Evolutionary conservation across 2,113 vertebrate species (phyloP), one percentile per base, ranked within the genome.

Genomic region (Anguilla japonica): DNA sequence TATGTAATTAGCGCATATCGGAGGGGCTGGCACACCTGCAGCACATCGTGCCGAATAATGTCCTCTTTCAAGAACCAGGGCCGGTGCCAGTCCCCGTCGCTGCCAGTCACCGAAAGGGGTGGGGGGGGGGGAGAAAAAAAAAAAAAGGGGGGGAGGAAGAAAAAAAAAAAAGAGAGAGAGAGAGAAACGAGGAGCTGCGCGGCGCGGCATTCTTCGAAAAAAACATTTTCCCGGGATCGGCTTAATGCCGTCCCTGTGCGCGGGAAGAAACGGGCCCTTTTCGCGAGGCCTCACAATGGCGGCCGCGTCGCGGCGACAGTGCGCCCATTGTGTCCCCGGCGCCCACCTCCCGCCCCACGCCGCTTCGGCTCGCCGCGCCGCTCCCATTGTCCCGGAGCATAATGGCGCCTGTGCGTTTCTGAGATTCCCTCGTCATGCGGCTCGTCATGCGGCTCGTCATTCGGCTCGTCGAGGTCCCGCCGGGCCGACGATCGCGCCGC

Each of bases 381-480:
- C 95, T 96, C 95, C 95, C 93, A 97, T 97, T 97, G 97, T 97
- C 96, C 34, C 34, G 94, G 91, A 89, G 92, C 94, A 96, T 96
- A 96, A 96, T 96, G 94, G 96, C 95, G 79, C 95, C 95, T 94
- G 95, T 95, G 96, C 95, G 96, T 96, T 96, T 96, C 93, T 97
- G 95, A 97, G 96, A 97, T 97, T 96, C 34, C 96, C 95, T 94
- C 95, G 96, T 96, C 96, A 96, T 97, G 96, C 96, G 96, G 95
- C 95, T 96, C 96, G 96, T 96, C 96, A n/a, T n/a, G n/a, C n/a
- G n/a, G n/a, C 95, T 94, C 95, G 96, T 96, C 96, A 96, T 97
- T 97, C 96, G 96, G 95, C 95, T 96, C 96, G 96, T 96, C 96
- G 97, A 96, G 96, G 95, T 95, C 95, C 96, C 93, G 91, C 94